phyloP scores from a whole-genome alignment of 2,888 invertebrate species.

The Galerucella nymphaeae region DNA sequence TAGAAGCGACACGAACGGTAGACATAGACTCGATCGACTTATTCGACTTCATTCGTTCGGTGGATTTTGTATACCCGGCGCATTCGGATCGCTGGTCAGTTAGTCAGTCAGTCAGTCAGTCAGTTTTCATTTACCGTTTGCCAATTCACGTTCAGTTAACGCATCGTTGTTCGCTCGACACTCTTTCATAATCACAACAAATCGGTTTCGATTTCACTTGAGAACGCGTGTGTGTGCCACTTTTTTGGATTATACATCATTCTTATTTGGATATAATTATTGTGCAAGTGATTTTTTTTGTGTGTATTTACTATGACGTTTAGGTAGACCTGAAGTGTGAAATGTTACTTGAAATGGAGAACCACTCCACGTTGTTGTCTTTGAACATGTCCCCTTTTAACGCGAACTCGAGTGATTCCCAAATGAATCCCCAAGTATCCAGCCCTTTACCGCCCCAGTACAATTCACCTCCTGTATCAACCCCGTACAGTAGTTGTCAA shows the following conservation, averaged over 20 bases:
- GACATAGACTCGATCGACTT: slow-evolving; percentile 35
- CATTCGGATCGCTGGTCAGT: slow-evolving; percentile 28
- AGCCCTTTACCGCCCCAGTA: slow-evolving; percentile 64
- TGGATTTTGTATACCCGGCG: slow-evolving; percentile 7
- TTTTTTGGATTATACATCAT: slow-evolving; percentile 29
- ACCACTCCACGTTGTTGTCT: slow-evolving; percentile 85
- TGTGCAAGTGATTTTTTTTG: slow-evolving; percentile 23
- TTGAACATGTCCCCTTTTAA: slow-evolving; percentile 90
- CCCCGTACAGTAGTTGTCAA: slow-evolving; percentile 57
- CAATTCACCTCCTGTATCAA: slow-evolving; percentile 63
- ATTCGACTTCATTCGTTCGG: slow-evolving; percentile 43
- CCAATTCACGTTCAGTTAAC: slow-evolving; percentile 42
- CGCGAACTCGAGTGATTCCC: slow-evolving; percentile 77
- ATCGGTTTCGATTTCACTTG: slow-evolving; percentile 26
- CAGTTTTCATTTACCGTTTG: slow-evolving; percentile 23
- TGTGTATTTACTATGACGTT: slow-evolving; percentile 43
- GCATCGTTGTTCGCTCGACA: slow-evolving; percentile 39
- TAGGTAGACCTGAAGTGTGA: slow-evolving; percentile 58
- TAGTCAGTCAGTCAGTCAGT: slow-evolving; percentile 7
- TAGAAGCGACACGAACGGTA: slow-evolving; percentile 53
- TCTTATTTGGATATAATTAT: slow-evolving; percentile 24
- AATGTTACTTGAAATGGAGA: slow-evolving; percentile 90
- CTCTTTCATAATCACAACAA: slow-evolving; percentile 17
- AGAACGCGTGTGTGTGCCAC: slow-evolving; percentile 30
- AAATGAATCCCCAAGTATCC: slow-evolving; percentile 60